These are phyloP conservation scores for Eonycteris spelaea DNA, from an alignment of 2,113 vertebrate species.

Conservation along the genomic window DNA sequence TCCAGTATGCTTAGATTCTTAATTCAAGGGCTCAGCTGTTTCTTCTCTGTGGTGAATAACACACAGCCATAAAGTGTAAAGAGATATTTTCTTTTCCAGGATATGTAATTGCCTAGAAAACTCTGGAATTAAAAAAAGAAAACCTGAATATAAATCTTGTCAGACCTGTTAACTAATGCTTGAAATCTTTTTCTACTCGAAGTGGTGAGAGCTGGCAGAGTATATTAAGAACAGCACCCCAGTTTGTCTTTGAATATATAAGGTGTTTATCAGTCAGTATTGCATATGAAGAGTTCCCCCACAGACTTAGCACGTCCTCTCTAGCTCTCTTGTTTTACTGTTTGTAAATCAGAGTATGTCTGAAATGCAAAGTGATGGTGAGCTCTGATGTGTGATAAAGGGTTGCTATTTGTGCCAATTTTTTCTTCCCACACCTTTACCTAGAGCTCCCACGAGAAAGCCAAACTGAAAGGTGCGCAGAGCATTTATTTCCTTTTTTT, in stretches of 20 bases:
- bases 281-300: conserved; percentile 1
- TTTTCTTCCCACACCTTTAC: conserved; percentile 23
- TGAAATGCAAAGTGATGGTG: conserved; percentile 49
- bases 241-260: conserved; percentile 14
- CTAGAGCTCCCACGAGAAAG: not conserved
- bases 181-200: conserved; percentile 48
- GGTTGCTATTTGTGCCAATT: conserved; percentile 9
- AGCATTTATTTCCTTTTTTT: not conserved
- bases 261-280: conserved; percentile 25
- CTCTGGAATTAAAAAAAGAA: conserved; percentile 26
- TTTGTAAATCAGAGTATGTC: conserved; percentile 43
- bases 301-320: not conserved
- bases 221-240: conserved; percentile 32
- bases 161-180: conserved; percentile 35
- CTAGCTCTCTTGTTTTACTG: conserved; percentile 38
- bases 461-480: not conserved
- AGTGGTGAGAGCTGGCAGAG: conserved; percentile 33
- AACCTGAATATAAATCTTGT: conserved; percentile 50
- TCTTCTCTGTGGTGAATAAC: conserved; percentile 53
- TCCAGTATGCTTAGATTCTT: conserved; percentile 3
- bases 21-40: conserved; percentile 42
- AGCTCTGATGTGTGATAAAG: conserved; percentile 16
- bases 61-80: conserved; percentile 51
- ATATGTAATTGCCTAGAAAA: conserved; percentile 43
- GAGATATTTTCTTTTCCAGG: conserved; percentile 37